Evolutionary conservation across 2,113 vertebrate species (phyloP).

Genomic region (Tachycineta bicolor): DNA sequence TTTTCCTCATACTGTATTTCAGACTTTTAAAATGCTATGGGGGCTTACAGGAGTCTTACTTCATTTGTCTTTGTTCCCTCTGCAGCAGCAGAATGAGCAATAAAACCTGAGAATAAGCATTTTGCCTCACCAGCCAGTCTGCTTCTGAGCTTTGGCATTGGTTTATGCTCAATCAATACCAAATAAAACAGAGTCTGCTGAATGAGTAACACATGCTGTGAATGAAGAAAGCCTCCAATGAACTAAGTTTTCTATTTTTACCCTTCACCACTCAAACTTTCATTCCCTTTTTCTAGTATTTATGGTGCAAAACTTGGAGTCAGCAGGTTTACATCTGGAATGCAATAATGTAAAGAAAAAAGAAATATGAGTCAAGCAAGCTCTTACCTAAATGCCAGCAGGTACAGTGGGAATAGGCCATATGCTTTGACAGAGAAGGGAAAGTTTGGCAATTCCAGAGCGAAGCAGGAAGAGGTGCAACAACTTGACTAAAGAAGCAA

Average conservation of each 20-base stretch:
- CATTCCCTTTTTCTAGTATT: background rate
- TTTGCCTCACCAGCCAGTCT: background rate
- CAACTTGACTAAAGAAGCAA: conserved; percentile 49
- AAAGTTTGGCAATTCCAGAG: conserved; percentile 51
- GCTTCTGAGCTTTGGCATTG: background rate
- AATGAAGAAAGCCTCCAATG: background rate
- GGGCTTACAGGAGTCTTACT: background rate
- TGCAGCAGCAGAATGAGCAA: background rate
- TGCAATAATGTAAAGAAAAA: background rate
- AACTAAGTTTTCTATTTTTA: background rate
- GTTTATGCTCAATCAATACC: background rate
- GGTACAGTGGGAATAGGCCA: background rate
- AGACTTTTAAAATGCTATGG: background rate
- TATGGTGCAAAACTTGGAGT: background rate
- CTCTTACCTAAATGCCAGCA: conserved; percentile 58
- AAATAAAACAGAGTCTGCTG: background rate
- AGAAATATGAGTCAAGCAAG: background rate
- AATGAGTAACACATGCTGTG: background rate
- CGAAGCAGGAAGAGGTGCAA: conserved; percentile 44
- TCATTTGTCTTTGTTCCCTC: background rate
- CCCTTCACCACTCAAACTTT: background rate
- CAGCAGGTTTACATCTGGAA: background rate
- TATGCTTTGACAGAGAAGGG: conserved; percentile 28
- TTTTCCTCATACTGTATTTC: background rate
- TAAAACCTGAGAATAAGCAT: background rate